Evolutionary conservation across 2,797 vertebrate genomes (phyloP), one percentile per base, ranked within the genome.

Genomic region (Bovichtus diacanthus): DNA sequence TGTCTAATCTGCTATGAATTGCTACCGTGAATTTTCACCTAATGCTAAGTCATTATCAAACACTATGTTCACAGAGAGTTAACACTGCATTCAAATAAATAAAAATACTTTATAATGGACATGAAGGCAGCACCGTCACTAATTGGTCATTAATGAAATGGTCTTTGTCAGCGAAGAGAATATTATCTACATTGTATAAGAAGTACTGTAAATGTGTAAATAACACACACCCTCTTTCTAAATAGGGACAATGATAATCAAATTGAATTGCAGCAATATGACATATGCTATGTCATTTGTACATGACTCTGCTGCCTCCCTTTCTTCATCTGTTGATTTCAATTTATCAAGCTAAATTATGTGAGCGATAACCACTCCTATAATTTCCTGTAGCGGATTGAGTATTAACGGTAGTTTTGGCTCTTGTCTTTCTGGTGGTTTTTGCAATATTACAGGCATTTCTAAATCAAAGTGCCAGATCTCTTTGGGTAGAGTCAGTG

Each of bases 81-180:
- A 47, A 41, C 13, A n/a, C 13, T 16, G 7, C 16, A 46, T 50
- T 74, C 9, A n/a, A 19, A 10, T 39, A 31, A 74, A 18, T 29
- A 54, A 1, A 51, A 62, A 55, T 3, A 10, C 43, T 46, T 54
- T 16, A 4, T 15, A n/a, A 41, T 13, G 29, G 16, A 46, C 34
- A 29, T 59, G 44, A 75, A 31, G 66, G 39, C 44, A 62, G 38
- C 44, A 41, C 66, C 43, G 2, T 3, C 10, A 51, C 1, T 50
- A 60, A 55, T 43, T 60, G 12, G 12, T 61, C 23, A 54, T 66
- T 58, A 60, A 70, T 66, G 59, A 60, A 70, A 60, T 44, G 6
- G 1, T 44, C 13, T 60, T 49, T 60, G 23, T 60, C 19, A 49
- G 12, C 13, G 16, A 23, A 59, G 21, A 55, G 4, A 38, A n/a